phyloP scores from a whole-genome alignment of 2,113 vertebrate genomes.

The Oreocharis arfaki region DNA sequence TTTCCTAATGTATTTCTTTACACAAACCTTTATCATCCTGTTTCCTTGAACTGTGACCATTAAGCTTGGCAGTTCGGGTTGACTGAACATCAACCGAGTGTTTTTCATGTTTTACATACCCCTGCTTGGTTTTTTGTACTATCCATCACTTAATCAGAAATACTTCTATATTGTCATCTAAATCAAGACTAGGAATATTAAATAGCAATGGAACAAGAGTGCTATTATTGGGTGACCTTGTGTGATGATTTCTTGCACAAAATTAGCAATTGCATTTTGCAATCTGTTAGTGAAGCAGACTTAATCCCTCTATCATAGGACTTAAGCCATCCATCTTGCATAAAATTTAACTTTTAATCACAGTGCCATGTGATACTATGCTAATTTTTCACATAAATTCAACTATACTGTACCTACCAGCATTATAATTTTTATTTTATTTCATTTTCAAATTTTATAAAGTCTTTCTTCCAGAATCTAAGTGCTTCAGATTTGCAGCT shows the following conservation, averaged over 20 bases:
- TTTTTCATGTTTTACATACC: neutral
- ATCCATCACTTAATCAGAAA: constrained; percentile 1
- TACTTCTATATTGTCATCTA: neutral
- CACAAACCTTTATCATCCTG: neutral
- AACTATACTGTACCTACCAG: neutral
- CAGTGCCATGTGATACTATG: neutral
- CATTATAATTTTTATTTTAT: neutral
- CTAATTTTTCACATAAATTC: neutral
- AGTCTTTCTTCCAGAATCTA: neutral
- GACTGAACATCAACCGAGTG: neutral
- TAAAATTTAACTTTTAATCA: neutral
- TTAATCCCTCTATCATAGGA: neutral
- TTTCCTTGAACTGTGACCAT: neutral
- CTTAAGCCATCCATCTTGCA: neutral
- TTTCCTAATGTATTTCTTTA: neutral
- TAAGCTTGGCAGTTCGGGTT: neutral
- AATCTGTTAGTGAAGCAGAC: neutral
- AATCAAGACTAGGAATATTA: constrained; percentile 35
- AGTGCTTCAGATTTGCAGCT: neutral
- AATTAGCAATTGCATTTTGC: constrained; percentile 14
- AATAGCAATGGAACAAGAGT: neutral
- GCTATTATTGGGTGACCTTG: constrained; percentile 1
- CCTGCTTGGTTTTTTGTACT: neutral
- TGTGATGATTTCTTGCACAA: constrained; percentile 10
- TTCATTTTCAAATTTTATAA: neutral